These are phyloP conservation scores for Chionodraco myersi DNA, from an alignment of 2,113 vertebrate genomes.

Conservation along the genomic window DNA sequence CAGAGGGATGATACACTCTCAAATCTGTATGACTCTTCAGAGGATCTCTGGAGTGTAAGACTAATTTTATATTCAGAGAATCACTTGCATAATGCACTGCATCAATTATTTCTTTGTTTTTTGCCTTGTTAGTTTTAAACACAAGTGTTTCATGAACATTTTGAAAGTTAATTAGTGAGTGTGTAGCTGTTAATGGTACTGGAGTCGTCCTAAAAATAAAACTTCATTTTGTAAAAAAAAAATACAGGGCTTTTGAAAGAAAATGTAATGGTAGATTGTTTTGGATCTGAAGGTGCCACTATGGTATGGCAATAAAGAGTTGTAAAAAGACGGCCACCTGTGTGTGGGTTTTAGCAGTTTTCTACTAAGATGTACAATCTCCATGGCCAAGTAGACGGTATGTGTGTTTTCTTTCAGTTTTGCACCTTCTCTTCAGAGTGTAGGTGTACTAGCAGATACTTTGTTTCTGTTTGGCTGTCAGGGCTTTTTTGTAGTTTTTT, in stretches of 20 bases:
- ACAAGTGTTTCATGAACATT: background rate
- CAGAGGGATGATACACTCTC: constrained; percentile 14
- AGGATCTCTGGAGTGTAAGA: constrained; percentile 18
- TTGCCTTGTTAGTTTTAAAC: constrained; percentile 14
- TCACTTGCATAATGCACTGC: background rate
- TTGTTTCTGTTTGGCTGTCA: background rate
- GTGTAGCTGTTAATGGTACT: background rate
- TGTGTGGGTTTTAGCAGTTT: constrained; percentile 46
- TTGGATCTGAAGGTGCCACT: constrained; percentile 34
- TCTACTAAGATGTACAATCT: constrained; percentile 23
- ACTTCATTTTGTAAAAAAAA: background rate
- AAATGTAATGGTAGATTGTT: too few relatives aligned
- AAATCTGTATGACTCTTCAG: constrained; percentile 17
- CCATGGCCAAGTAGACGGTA: background rate
- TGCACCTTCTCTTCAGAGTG: constrained; percentile 4
- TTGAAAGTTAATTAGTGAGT: constrained; percentile 4
- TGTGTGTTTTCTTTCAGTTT: background rate
- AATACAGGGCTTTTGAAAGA: too few relatives aligned
- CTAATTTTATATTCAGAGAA: constrained; percentile 14
- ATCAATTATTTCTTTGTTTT: background rate
- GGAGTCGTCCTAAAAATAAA: background rate
- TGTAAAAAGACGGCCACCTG: background rate
- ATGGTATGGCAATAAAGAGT: constrained; percentile 23
- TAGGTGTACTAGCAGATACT: constrained; percentile 11
- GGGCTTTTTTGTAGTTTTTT: constrained; percentile 21